These are phyloP conservation scores for Conus ventricosus DNA, from an alignment of 1,140 invertebrate species.

Conservation along the genomic window DNA sequence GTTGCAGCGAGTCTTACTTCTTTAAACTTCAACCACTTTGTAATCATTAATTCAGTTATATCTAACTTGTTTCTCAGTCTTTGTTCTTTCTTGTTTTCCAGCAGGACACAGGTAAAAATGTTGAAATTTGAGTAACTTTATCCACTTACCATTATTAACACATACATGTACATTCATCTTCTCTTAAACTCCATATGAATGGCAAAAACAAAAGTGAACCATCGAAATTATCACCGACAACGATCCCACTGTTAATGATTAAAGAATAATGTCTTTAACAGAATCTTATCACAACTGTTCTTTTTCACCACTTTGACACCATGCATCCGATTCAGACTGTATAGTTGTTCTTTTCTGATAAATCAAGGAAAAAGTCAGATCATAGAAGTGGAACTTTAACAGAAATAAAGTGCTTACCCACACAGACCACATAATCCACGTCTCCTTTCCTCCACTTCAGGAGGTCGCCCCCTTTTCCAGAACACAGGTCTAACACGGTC, in stretches of 20 bases:
- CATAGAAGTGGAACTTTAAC: neutral
- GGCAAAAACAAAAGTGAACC: neutral
- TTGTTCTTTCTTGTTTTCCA: too few species aligned
- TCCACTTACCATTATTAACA: too few species aligned
- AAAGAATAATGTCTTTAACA: too few species aligned
- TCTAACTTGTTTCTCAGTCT: too few species aligned
- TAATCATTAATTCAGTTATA: too few species aligned
- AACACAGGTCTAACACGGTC: slow-evolving; percentile 80
- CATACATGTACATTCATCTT: too few species aligned
- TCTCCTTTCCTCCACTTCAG: slow-evolving; percentile 93
- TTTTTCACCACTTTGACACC: neutral
- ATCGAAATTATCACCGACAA: neutral
- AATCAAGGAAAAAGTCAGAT: neutral
- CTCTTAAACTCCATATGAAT: neutral
- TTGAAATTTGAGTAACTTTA: too few species aligned
- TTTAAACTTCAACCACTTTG: too few species aligned
- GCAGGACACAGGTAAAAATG: too few species aligned
- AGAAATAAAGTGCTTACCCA: slow-evolving; percentile 72
- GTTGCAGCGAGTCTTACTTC: too few species aligned
- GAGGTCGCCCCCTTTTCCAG: slow-evolving; percentile 97
- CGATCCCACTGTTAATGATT: neutral
- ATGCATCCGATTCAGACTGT: too few species aligned
- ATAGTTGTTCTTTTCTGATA: neutral
- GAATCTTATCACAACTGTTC: neutral
- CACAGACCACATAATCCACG: slow-evolving; percentile 92